Evolutionary conservation across 2,888 invertebrate genomes (phyloP).

Genomic region (Andrena haemorrhoa): DNA sequence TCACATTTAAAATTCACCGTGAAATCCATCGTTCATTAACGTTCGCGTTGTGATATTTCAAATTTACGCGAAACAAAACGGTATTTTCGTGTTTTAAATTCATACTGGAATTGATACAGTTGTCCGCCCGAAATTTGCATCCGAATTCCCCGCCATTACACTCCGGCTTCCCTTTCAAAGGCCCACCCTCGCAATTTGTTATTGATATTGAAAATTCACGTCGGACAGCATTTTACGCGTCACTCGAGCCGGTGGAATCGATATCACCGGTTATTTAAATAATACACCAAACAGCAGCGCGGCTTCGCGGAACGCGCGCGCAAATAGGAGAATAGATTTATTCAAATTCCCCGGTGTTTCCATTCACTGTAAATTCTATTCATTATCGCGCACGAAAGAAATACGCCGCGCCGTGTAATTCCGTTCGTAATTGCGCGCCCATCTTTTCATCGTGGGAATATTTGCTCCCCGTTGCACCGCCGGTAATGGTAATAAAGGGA

Average conservation of each 20-base stretch:
- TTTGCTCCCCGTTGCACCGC: slow-evolving; percentile 13
- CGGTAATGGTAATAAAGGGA: slow-evolving; percentile 39
- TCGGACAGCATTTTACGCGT: not conserved
- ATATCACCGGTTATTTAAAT: slow-evolving; percentile 1
- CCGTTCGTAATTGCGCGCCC: slow-evolving; percentile 13
- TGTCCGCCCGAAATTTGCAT: too few species aligned
- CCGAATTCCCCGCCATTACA: not conserved
- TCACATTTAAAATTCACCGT: not conserved
- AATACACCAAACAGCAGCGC: not conserved
- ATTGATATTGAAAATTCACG: slow-evolving; percentile 2
- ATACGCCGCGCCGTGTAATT: slow-evolving; percentile 3
- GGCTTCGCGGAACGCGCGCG: too few species aligned
- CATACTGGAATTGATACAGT: not conserved
- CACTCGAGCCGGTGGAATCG: not conserved
- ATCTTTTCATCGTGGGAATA: slow-evolving; percentile 36
- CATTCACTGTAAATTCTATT: slow-evolving; percentile 12
- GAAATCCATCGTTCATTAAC: not conserved
- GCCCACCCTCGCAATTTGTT: not conserved
- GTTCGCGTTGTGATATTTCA: not conserved
- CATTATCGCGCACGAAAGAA: slow-evolving; percentile 15
- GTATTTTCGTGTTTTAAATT: not conserved
- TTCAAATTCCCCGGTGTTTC: not conserved
- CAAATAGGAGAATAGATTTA: slow-evolving; percentile 13
- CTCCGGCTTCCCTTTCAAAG: not conserved
- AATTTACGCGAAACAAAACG: not conserved